Conservation (phyloP, 2,113 vertebrate genomes). For the Caloenas nicobarica region DNA sequence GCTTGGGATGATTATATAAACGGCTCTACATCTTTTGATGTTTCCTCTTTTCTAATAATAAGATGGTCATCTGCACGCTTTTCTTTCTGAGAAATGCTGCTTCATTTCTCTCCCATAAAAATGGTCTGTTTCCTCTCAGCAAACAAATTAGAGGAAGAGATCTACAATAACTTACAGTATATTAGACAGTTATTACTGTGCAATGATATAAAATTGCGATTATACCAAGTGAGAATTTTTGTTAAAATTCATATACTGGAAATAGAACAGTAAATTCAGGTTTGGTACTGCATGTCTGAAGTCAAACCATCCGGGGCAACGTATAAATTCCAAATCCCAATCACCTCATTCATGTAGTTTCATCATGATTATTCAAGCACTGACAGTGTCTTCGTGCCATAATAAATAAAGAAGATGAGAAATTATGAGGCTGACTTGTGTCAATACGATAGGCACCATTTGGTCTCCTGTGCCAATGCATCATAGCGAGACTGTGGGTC, state of each 20-base stretch:
- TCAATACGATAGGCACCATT: background rate
- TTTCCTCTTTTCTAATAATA: conserved; percentile 52
- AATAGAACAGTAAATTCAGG: conserved; percentile 8
- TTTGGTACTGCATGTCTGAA: background rate
- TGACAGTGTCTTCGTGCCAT: background rate
- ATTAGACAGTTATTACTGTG: conserved; percentile 45
- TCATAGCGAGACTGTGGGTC: background rate
- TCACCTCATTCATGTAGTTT: conserved; percentile 41
- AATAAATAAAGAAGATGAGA: background rate
- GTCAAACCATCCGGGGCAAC: background rate
- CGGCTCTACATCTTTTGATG: conserved; percentile 7
- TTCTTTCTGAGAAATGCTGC: conserved; percentile 18
- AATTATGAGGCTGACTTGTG: background rate
- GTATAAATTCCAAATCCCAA: conserved; percentile 30
- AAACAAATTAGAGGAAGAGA: conserved; percentile 37
- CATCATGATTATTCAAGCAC: conserved; percentile 24
- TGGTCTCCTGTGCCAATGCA: background rate
- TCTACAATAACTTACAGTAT: conserved; percentile 30
- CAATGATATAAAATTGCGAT: conserved; percentile 26
- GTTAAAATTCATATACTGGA: conserved; percentile 18
- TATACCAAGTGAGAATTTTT: conserved; percentile 8
- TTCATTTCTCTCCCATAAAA: conserved; percentile 50
- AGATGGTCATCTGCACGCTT: conserved; percentile 34
- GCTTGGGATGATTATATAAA: conserved; percentile 47
- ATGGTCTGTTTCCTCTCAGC: background rate